These are phyloP conservation scores for Pollicipes pollicipes DNA, from an alignment of 1,140 invertebrate genomes.

Conservation along the genomic window DNA sequence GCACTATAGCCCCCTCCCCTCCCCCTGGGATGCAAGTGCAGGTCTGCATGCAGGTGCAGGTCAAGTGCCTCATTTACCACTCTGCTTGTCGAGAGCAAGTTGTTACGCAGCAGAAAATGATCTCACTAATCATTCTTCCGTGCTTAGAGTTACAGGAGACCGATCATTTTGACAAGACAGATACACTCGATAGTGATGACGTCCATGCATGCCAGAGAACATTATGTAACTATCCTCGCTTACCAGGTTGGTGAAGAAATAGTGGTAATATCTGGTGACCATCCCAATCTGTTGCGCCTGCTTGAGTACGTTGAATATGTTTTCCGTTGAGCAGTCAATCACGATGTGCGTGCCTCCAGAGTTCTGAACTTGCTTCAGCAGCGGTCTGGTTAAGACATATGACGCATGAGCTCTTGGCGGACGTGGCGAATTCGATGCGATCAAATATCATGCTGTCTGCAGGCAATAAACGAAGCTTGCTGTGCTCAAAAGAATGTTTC, in stretches of 20 bases:
- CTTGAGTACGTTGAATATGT: conserved; percentile 24
- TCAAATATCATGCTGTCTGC: conserved; percentile 4
- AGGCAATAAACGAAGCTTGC: conserved; percentile 4
- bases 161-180: too few relatives aligned
- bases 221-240: too few relatives aligned
- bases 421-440: conserved; percentile 1
- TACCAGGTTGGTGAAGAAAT: conserved; percentile 27
- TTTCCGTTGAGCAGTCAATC: conserved; percentile 29
- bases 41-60: too few relatives aligned
- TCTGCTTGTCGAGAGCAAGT: too few relatives aligned
- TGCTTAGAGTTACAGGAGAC: too few relatives aligned
- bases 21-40: too few relatives aligned
- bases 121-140: too few relatives aligned
- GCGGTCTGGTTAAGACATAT: conserved; percentile 18
- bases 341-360: conserved; percentile 30
- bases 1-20: too few relatives aligned
- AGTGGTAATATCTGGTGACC: conserved; percentile 27
- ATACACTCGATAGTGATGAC: too few relatives aligned
- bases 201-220: too few relatives aligned
- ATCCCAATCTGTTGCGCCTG: conserved; percentile 30
- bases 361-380: conserved; percentile 31
- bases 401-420: neutral
- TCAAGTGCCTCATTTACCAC: too few relatives aligned
- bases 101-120: too few relatives aligned
- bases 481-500: neutral